These are phyloP conservation scores for Apotomis turbidana DNA, from an alignment of 2,888 invertebrate genomes.

Conservation along the genomic window DNA sequence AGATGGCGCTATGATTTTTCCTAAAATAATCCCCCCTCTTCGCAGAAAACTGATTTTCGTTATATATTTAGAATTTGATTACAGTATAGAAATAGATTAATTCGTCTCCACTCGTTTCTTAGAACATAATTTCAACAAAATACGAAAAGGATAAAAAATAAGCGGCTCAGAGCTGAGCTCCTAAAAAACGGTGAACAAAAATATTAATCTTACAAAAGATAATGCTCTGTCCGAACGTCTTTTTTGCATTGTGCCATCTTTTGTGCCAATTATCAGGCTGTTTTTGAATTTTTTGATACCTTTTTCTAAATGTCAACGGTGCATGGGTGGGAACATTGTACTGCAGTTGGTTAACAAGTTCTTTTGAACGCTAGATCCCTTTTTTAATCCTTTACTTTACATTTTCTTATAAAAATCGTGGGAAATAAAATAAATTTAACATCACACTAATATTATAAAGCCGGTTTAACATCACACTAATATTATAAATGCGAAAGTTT, in stretches of 20 bases:
- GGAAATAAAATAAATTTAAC: not conserved
- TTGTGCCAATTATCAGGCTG: conserved; percentile 80
- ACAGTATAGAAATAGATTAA: not conserved
- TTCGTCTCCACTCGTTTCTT: conserved; percentile 54
- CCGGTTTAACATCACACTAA: not conserved
- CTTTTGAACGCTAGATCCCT: conserved; percentile 24
- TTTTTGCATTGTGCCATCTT: conserved; percentile 75
- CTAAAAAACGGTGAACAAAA: conserved; percentile 71
- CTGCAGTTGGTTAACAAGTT: conserved; percentile 49
- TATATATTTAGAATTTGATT: no score
- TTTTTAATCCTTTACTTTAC: conserved; percentile 22
- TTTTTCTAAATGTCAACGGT: conserved; percentile 60
- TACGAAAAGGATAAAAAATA: conserved; percentile 70
- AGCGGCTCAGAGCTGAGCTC: conserved; percentile 60
- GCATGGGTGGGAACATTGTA: conserved; percentile 69
- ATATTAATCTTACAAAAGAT: conserved; percentile 76
- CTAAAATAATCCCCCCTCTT: no score
- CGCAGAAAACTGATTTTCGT: no score
- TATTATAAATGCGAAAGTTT: no score
- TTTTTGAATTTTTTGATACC: conserved; percentile 59
- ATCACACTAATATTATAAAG: no score
- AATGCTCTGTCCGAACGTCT: conserved; percentile 66
- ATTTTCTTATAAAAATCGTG: not conserved
- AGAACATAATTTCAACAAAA: conserved; percentile 56
- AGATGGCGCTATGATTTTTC: no score